phyloP scores from a whole-genome alignment of 2,888 invertebrate species.

The Coecobrya sp. region DNA sequence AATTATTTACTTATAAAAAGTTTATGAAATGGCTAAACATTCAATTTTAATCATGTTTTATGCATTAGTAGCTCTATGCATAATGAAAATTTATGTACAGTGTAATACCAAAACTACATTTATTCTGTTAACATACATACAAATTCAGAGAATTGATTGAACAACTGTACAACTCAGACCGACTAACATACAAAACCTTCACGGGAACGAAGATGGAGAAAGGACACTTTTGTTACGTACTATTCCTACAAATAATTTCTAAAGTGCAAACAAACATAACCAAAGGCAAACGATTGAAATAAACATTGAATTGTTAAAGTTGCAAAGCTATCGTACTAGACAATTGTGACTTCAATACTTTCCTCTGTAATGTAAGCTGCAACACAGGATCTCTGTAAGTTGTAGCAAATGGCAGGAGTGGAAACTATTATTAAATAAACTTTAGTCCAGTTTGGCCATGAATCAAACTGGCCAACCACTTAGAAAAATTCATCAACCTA shows the following conservation, averaged over 20 bases:
- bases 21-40: neutral
- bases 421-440: neutral
- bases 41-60: neutral
- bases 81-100: neutral
- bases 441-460: neutral
- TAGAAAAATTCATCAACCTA: conserved; percentile 50
- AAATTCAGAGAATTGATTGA: neutral
- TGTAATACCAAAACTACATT: neutral
- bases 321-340: neutral
- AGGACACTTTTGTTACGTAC: neutral
- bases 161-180: neutral
- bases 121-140: neutral
- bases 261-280: conserved; percentile 23
- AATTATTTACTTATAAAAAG: conserved; percentile 1
- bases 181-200: neutral
- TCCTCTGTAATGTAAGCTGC: no score
- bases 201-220: neutral
- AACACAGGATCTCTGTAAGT: no score
- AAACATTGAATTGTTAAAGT: neutral
- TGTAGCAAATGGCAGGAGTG: neutral
- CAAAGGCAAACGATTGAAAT: neutral
- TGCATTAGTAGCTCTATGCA: neutral
- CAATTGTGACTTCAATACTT: no score
- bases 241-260: neutral
- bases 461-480: conserved; percentile 58